Percentiles rank a stretch among this genome's conserved stretches.
Evolutionary conservation across 1,140 invertebrate species (phyloP).

Genomic region (Camponotus pennsylvanicus): DNA sequence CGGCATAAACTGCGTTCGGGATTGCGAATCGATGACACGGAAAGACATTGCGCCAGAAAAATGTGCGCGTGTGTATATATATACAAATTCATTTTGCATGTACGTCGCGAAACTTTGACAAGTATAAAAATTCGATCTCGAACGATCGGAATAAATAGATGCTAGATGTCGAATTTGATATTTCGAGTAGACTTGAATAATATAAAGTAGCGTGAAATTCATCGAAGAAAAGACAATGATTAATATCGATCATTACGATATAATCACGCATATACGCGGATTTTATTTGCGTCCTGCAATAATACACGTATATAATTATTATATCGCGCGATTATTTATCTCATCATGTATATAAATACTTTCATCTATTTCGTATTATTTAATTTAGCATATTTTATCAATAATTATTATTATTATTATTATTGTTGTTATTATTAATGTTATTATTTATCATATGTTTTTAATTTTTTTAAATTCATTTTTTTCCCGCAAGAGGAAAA

Average conservation of each 20-base stretch:
- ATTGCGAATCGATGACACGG: neutral
- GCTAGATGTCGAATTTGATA: neutral
- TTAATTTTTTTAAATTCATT: no score
- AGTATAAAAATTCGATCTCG: neutral
- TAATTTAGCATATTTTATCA: no score
- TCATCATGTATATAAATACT: neutral
- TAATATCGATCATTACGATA: neutral
- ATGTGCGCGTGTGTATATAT: neutral
- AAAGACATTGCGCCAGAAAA: constrained; percentile 1
- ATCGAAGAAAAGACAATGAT: neutral
- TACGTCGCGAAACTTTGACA: neutral
- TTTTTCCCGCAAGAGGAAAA: no score
- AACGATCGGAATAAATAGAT: constrained; percentile 16
- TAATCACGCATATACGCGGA: neutral
- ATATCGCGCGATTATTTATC: neutral
- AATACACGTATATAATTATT: neutral
- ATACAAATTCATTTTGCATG: neutral
- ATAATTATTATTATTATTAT: no score
- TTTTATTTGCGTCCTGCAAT: neutral
- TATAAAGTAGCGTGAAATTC: neutral
- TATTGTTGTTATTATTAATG: no score
- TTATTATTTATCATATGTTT: no score
- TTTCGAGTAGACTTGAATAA: constrained; percentile 19
- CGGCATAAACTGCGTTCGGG: constrained; percentile 2
- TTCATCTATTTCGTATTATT: neutral